Conservation (phyloP, 2,888 invertebrate genomes). For the Oxyteleia sp. region DNA sequence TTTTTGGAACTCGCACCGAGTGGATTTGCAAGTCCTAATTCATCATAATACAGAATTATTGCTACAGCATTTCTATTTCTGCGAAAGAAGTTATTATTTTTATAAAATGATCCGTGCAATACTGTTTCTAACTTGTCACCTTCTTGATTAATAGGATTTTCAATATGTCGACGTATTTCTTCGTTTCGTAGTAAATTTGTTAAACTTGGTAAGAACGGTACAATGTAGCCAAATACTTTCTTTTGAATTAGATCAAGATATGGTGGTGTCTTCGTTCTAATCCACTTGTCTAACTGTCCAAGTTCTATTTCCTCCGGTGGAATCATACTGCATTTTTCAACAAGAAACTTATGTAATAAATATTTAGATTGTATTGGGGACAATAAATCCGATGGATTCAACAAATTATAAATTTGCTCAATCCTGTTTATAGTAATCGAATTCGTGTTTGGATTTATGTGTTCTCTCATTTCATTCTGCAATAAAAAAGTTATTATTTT, state of each 20-base stretch:
- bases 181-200: constrained; percentile 62
- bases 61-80: constrained; percentile 69
- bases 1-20: constrained; percentile 30
- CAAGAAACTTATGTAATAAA: constrained; percentile 31
- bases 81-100: constrained; percentile 70
- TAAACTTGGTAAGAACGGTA: constrained; percentile 69
- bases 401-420: constrained; percentile 16
- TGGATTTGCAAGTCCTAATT: constrained; percentile 48
- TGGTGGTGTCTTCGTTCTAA: constrained; percentile 19
- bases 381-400: constrained; percentile 26
- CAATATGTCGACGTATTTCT: constrained; percentile 52
- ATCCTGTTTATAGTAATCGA: constrained; percentile 8
- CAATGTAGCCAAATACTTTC: constrained; percentile 63
- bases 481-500: not conserved
- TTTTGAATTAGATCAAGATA: constrained; percentile 26
- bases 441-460: constrained; percentile 23
- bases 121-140: constrained; percentile 61
- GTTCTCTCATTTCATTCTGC: constrained; percentile 6
- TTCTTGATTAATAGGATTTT: constrained; percentile 40
- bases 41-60: constrained; percentile 75
- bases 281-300: constrained; percentile 25
- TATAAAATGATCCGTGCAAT: constrained; percentile 73
- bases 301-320: constrained; percentile 24
- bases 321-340: constrained; percentile 41
- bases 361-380: constrained; percentile 27